phyloP scores from a whole-genome alignment of 2,797 vertebrate species.

The Antrozous pallidus region DNA sequence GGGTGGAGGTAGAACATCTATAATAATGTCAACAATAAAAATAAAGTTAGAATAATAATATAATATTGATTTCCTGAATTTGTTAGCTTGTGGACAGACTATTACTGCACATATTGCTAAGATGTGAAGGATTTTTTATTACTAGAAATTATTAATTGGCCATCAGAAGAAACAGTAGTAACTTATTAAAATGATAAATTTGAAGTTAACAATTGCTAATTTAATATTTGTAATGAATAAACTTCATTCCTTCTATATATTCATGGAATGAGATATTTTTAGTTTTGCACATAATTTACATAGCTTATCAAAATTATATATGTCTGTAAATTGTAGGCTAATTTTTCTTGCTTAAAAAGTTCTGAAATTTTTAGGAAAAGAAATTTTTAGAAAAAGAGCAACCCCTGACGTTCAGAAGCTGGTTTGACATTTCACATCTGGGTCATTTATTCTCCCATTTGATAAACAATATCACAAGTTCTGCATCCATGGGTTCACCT shows the following conservation, averaged over 20 bases:
- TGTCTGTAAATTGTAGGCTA: not conserved
- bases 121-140: not conserved
- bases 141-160: not conserved
- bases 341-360: constrained; percentile 5
- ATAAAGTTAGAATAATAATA: not conserved
- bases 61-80: not conserved
- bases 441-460: not conserved
- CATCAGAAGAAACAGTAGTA: not conserved
- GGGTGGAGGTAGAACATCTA: not conserved
- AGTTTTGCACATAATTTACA: not conserved
- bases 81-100: not conserved
- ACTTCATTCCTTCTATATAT: not conserved
- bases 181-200: not conserved
- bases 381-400: not conserved
- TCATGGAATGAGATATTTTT: not conserved
- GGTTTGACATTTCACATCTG: not conserved
- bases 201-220: not conserved
- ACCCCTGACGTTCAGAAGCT: not conserved
- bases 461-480: not conserved
- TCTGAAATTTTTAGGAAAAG: not conserved
- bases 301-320: not conserved
- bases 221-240: not conserved
- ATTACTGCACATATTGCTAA: not conserved
- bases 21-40: not conserved
- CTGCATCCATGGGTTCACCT: not conserved